Base-by-base conservation (phyloP, 2,888 invertebrate genomes). In the Odontocolon sp. region DNA sequence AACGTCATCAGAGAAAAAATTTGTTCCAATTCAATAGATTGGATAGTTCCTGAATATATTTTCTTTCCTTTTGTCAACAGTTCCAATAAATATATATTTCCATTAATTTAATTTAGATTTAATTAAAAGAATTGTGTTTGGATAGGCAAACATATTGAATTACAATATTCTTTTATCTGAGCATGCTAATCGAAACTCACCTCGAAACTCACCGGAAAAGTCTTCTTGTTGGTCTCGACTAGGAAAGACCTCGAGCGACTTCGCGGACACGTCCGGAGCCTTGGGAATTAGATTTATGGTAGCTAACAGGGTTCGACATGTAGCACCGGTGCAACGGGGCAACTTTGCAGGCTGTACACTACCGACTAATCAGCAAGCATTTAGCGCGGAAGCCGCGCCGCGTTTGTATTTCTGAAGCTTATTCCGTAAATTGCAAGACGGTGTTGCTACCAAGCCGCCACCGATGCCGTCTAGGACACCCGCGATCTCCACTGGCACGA, bases 371-470 rank as follows among this genome's bases (percentile, higher is more conserved):
- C 77, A 66, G 23, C 67, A 79, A 78, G 68, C 16, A 68, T 68
- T 68, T 57, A 47, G 64, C 66, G 68, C 68, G 68, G 68, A 69
- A 69, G 59, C 68, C 68, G 47, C 47, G 59, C 47, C 36, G 33
- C 56, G 36, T 47, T 26, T 26, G 47, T 38, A 59, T 69, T 57
- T 38, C 36, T 36, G 21, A 11, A 68, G 47, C 36, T 56, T 66
- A 82, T 84, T 83, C 83, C 84, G 80, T 77, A 81, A 84, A 84
- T 83, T 79, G 81, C 80, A 80, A 80, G 82, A 81, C 71, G 80
- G 47, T 56, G 67, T 69, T 69, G 45, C 38, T 23, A 14, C n/a
- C 31, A 26, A 28, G 14, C 38, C 31, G 72, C 77, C 77, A 69
- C 77, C 45, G 54, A n/a, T 16, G 33, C 2, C 4, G 14, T 16